These are phyloP conservation scores for Diuraphis noxia DNA, from an alignment of 1,140 invertebrate genomes.

Conservation along the genomic window DNA sequence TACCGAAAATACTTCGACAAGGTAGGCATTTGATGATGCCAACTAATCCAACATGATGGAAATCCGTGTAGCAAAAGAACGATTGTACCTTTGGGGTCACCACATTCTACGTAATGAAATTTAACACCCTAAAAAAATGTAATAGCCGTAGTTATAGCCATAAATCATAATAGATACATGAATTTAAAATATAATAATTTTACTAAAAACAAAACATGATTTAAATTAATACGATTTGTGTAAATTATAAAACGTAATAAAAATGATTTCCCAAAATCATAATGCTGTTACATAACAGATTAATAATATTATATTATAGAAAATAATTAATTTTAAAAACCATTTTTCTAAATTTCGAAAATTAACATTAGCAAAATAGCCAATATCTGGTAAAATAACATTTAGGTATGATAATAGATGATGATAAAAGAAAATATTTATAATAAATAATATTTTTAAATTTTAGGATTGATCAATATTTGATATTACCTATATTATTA, in stretches of 20 bases:
- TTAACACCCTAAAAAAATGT: conserved; percentile 66
- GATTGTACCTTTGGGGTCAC: conserved; percentile 65
- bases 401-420: not conserved
- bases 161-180: not conserved
- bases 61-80: conserved; percentile 76
- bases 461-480: not conserved
- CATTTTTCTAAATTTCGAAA: not conserved
- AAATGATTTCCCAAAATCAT: not conserved
- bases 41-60: conserved; percentile 76
- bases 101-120: conserved; percentile 76
- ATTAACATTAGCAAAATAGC: not conserved
- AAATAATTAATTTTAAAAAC: too few species aligned
- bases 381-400: too few species aligned
- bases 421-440: not conserved
- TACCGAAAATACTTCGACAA: conserved; percentile 65
- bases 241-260: not conserved
- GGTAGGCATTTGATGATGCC: conserved; percentile 68
- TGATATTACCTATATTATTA: not conserved
- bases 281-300: too few species aligned
- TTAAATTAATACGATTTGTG: too few species aligned
- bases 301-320: too few species aligned
- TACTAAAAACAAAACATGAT: not conserved
- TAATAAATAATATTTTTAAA: not conserved
- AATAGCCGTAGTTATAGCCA: not conserved
- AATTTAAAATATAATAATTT: not conserved